Conservation (phyloP, 2,113 vertebrate genomes). For the Paramisgurnus dabryanus region DNA sequence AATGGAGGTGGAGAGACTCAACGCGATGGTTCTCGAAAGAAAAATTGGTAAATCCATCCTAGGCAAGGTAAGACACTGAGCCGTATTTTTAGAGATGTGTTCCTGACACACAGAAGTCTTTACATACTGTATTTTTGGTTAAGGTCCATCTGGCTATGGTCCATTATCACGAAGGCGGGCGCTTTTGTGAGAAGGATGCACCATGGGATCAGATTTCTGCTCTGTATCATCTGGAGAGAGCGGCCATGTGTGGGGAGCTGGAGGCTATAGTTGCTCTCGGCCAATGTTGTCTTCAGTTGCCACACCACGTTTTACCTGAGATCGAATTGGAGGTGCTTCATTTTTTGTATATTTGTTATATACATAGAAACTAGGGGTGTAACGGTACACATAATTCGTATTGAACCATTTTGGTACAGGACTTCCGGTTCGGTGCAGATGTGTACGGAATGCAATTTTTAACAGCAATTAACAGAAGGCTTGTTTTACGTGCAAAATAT, state of each 20-base stretch:
- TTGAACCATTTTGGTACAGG: too few species aligned
- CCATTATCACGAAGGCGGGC: slow-evolving; percentile 89
- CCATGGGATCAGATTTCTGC: slow-evolving; percentile 88
- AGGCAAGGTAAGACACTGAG: slow-evolving; percentile 82
- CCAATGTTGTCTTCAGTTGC: slow-evolving; percentile 86
- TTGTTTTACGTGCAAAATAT: too few species aligned
- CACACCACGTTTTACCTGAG: slow-evolving; percentile 90
- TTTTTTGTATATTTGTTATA: too few species aligned
- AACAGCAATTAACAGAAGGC: too few species aligned
- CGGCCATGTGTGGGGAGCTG: slow-evolving; percentile 91
- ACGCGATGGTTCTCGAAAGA: slow-evolving; percentile 80
- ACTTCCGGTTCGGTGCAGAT: too few species aligned
- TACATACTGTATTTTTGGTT: not conserved
- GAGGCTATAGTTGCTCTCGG: slow-evolving; percentile 91
- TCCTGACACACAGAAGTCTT: too few species aligned
- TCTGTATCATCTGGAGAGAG: slow-evolving; percentile 89
- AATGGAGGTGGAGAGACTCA: slow-evolving; percentile 90
- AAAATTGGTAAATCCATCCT: slow-evolving; percentile 93
- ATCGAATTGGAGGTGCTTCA: slow-evolving; percentile 80
- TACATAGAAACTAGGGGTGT: too few species aligned
- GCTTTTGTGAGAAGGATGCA: slow-evolving; percentile 89
- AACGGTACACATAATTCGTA: too few species aligned
- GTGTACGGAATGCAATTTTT: too few species aligned
- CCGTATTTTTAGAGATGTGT: not conserved
- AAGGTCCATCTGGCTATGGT: slow-evolving; percentile 96